These are phyloP conservation scores for Aporrectodea caliginosa DNA, from an alignment of 1,140 invertebrate genomes.

Conservation along the genomic window DNA sequence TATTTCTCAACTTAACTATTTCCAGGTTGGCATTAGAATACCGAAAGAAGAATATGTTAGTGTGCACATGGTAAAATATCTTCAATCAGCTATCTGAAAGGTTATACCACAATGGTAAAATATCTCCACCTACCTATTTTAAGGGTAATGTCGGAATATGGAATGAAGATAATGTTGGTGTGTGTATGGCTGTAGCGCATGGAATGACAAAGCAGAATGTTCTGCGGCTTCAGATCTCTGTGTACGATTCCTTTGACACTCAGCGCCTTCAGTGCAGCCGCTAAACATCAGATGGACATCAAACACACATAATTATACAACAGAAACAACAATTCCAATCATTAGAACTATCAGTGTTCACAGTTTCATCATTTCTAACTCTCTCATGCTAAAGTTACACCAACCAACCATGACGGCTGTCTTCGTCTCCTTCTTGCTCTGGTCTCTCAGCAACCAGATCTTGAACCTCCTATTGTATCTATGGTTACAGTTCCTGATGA, in stretches of 20 bases:
- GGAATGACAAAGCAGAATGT: constrained; percentile 82
- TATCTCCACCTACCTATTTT: constrained; percentile 87
- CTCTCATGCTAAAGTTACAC: too few species aligned
- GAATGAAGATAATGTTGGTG: constrained; percentile 22
- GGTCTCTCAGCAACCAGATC: too few species aligned
- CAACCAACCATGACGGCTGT: too few species aligned
- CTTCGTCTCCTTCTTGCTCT: too few species aligned
- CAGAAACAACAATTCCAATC: not conserved
- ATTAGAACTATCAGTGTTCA: not conserved
- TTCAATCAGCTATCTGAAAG: not conserved
- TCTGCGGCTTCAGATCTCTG: constrained; percentile 96
- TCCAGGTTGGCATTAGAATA: too few species aligned
- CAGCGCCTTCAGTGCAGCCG: constrained; percentile 92
- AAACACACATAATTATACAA: constrained; percentile 29
- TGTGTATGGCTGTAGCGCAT: constrained; percentile 54
- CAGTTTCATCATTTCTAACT: not conserved
- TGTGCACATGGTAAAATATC: not conserved
- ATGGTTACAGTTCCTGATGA: too few species aligned
- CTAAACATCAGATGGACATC: too few species aligned
- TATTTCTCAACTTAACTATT: too few species aligned
- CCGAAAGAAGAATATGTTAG: constrained; percentile 7
- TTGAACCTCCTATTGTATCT: too few species aligned
- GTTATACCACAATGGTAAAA: too few species aligned
- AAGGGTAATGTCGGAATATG: constrained; percentile 73
- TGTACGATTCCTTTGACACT: constrained; percentile 97